phyloP scores from a whole-genome alignment of 2,113 vertebrate species.

The Furnarius figulus region DNA sequence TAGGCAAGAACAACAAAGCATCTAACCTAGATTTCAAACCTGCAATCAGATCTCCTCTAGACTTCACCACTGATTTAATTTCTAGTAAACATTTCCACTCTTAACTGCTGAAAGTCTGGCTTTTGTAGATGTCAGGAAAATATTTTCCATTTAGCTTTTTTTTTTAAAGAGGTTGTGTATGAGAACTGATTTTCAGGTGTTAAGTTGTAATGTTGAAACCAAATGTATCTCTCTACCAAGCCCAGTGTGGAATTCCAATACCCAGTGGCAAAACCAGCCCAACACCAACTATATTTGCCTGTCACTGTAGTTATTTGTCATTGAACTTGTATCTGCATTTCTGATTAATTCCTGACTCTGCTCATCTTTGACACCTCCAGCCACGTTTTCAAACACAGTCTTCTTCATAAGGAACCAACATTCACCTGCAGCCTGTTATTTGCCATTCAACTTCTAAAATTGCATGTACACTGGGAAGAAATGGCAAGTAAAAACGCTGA shows the following conservation, averaged over 20 bases:
- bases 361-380: background rate
- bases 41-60: slow-evolving; percentile 38
- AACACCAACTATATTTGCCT: background rate
- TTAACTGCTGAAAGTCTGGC: background rate
- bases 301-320: background rate
- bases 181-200: slow-evolving; percentile 19
- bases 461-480: background rate
- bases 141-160: background rate
- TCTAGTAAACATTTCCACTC: slow-evolving; percentile 62
- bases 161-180: background rate
- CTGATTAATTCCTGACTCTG: background rate
- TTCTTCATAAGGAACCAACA: background rate
- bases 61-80: slow-evolving; percentile 36
- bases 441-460: background rate
- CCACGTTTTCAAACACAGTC: background rate
- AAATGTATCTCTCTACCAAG: background rate
- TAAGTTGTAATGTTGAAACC: background rate
- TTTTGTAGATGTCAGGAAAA: background rate
- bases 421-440: background rate
- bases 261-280: background rate
- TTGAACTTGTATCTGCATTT: background rate
- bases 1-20: slow-evolving; percentile 43
- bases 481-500: background rate
- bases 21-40: slow-evolving; percentile 28
- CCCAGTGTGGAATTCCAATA: background rate